A percentile compares a stretch with the other conserved stretches of the same genome.
These are phyloP conservation scores for Yasuhikotakia modesta DNA, from an alignment of 2,797 vertebrate species.

Conservation along the genomic window DNA sequence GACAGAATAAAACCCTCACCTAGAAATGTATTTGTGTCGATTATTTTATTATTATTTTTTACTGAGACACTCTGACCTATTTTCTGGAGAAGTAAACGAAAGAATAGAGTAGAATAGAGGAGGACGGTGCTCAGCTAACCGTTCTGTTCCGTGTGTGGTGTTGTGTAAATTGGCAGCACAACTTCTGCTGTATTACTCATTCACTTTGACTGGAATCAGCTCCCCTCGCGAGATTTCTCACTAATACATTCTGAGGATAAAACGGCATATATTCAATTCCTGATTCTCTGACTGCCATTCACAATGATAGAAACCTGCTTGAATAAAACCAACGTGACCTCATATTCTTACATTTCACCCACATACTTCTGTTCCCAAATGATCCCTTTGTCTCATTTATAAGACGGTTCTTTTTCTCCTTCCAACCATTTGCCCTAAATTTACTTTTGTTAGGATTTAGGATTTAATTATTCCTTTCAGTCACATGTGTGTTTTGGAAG, in stretches of 20 bases:
- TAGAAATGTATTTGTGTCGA: conserved; percentile 51
- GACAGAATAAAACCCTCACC: conserved; percentile 53
- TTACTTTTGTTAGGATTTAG: conserved; percentile 27
- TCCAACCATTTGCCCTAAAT: conserved; percentile 25
- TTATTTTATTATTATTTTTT: conserved; percentile 39
- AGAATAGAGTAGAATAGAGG: conserved; percentile 16
- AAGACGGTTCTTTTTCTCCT: conserved; percentile 2
- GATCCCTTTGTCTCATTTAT: conserved; percentile 40
- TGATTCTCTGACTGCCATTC: conserved; percentile 36
- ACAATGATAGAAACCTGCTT: conserved; percentile 44
- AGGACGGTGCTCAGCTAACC: conserved; percentile 30
- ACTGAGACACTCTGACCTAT: conserved; percentile 52
- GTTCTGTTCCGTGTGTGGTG: conserved; percentile 32
- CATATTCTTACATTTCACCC: conserved; percentile 37
- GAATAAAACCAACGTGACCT: conserved; percentile 24
- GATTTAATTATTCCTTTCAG: conserved; percentile 1
- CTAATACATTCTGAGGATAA: conserved; percentile 48
- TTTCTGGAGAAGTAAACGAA: conserved; percentile 45
- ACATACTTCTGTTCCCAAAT: conserved; percentile 34
- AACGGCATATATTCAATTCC: conserved; percentile 52
- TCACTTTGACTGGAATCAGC: conserved; percentile 50
- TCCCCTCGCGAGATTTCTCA: conserved; percentile 48
- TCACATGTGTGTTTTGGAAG: conserved; percentile 11
- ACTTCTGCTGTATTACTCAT: conserved; percentile 50
- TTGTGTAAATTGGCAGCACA: conserved; percentile 46